Conservation (phyloP, 2,797 vertebrate genomes). For the Melanotaenia trifasciata region DNA sequence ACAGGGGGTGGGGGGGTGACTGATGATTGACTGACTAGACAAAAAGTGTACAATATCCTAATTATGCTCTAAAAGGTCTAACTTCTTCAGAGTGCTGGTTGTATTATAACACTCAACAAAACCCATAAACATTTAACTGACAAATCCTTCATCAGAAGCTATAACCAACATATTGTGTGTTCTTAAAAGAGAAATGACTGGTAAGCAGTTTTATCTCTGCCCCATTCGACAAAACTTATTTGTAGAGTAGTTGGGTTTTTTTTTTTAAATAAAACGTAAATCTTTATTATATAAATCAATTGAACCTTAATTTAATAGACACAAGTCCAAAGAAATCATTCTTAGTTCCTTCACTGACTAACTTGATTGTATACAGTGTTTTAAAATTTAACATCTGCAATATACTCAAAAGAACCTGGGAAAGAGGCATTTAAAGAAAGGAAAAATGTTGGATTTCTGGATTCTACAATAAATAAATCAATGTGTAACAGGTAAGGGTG, state of each 20-base stretch:
- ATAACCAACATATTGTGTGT: neutral
- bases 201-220: neutral
- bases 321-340: too few relatives aligned
- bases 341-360: too few relatives aligned
- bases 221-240: neutral
- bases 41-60: too few relatives aligned
- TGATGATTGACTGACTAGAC: too few relatives aligned
- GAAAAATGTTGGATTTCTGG: too few relatives aligned
- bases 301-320: neutral
- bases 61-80: too few relatives aligned
- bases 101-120: neutral
- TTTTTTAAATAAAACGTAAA: neutral
- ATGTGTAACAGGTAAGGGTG: too few relatives aligned
- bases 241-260: too few relatives aligned
- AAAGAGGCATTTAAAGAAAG: neutral
- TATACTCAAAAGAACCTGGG: neutral
- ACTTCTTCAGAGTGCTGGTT: too few relatives aligned
- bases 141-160: neutral
- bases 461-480: too few relatives aligned
- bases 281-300: neutral
- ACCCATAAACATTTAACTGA: neutral
- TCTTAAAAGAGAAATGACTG: neutral
- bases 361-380: neutral
- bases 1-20: too few relatives aligned
- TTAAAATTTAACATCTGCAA: neutral